Evolutionary conservation across 2,797 vertebrate genomes (phyloP), one percentile per base, ranked within the genome.

Genomic region (Alfaro cultratus): DNA sequence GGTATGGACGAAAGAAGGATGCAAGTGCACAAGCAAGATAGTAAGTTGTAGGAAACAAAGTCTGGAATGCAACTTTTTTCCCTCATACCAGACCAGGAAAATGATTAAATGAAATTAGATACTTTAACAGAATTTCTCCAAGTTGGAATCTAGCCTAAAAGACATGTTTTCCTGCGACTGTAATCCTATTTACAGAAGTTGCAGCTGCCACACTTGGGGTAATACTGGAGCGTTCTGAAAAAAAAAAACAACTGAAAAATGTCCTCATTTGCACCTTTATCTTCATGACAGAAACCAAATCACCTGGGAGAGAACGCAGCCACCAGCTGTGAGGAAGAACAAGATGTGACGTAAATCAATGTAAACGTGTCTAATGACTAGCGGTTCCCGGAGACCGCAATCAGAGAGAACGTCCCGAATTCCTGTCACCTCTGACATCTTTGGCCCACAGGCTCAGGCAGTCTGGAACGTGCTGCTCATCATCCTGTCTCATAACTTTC

Each of bases 401-500:
- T 77, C 23, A 47, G 45, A 68, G 10, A 49, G 43, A 21, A 62
- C 18, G 34, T 34, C 80, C 67, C 11, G 12, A 26, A 67, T 80
- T 80, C 47, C 72, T 47, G 73, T 84, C 79, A 43, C 46, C 71
- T 79, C 70, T 36, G 26, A 70, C 45, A 73, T 84, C 82, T 92
- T 57, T 21, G 64, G 74, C 53, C 84, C 78, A 80, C 74, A 60
- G 62, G 60, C 77, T 86, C 46, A 11, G 36, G 36, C 43, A 70
- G 75, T 81, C 76, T 53, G 46, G 31, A 81, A 73, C 78, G 5
- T 80, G 77, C 78, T 75, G 73, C 26, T 5, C 76, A 73, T 67
- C 46, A 82, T 85, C 75, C 78, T 76, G 75, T 83, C 82, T 80
- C 73, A 80, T 83, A 84, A 85, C 79, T 39, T 77, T 76, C 76